Evolutionary conservation across 2,888 invertebrate genomes (phyloP).

Genomic region (Ectemnius continuus): DNA sequence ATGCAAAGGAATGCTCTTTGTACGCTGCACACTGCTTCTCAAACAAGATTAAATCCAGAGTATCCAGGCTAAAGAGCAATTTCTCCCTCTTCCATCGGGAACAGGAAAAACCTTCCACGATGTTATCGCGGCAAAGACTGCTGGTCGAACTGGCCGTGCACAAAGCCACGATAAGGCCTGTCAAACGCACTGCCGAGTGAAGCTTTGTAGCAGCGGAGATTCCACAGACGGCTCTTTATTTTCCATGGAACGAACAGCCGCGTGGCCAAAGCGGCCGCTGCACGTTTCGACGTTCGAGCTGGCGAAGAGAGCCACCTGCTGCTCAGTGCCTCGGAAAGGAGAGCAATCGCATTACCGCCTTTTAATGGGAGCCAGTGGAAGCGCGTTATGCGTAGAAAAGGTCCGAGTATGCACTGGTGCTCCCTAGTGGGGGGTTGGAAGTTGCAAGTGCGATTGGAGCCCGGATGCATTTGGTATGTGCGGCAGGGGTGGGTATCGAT

Average conservation of each 20-base stretch:
- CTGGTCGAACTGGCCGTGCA: background rate
- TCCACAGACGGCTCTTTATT: background rate
- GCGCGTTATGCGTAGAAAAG: background rate
- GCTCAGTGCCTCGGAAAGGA: conserved; percentile 24
- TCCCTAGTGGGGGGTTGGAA: no score
- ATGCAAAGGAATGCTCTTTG: no score
- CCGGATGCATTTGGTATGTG: conserved; percentile 3
- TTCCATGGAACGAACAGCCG: background rate
- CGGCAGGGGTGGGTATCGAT: conserved; percentile 49
- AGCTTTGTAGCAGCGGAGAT: background rate
- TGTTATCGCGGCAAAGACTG: background rate
- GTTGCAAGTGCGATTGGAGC: no score
- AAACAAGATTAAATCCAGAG: no score
- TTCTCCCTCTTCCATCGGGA: no score
- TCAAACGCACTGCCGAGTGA: background rate
- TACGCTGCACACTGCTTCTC: no score
- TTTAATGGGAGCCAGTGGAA: conserved; percentile 21
- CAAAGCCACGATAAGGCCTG: background rate
- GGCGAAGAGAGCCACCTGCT: conserved; percentile 18
- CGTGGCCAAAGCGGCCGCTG: conserved; percentile 6
- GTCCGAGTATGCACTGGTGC: background rate
- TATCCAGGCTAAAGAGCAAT: no score
- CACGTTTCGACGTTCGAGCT: background rate
- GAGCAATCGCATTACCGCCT: conserved; percentile 36
- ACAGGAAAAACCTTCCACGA: no score